Evolutionary conservation across 2,888 invertebrate genomes (phyloP).

Genomic region (Stenodera caucasica): DNA sequence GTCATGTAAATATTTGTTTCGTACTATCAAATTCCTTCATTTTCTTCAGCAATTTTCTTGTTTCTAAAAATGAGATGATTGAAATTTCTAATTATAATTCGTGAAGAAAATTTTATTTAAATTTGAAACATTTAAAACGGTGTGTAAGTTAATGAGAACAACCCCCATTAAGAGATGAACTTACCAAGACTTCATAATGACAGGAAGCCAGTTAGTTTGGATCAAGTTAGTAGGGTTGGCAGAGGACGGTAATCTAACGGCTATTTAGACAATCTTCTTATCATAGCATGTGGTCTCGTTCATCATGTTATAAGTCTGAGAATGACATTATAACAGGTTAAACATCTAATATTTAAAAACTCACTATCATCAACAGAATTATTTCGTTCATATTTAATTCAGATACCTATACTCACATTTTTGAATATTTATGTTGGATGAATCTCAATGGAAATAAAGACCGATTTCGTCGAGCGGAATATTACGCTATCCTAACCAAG

Average conservation of each 20-base stretch:
- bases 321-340: slow-evolving; percentile 41
- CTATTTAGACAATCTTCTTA: slow-evolving; percentile 34
- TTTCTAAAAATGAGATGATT: neutral
- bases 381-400: neutral
- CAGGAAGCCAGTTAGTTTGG: slow-evolving; percentile 31
- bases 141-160: neutral
- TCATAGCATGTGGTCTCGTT: slow-evolving; percentile 34
- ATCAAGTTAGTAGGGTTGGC: slow-evolving; percentile 25
- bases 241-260: slow-evolving; percentile 30
- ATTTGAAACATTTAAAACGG: neutral
- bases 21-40: neutral
- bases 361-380: too few species aligned
- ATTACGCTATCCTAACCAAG: neutral
- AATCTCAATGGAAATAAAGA: slow-evolving; percentile 2
- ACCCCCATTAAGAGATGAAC: slow-evolving; percentile 20
- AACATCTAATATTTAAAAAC: too few species aligned
- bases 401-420: neutral
- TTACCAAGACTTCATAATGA: slow-evolving; percentile 28
- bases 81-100: neutral
- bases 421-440: slow-evolving; percentile 6
- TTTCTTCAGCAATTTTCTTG: neutral
- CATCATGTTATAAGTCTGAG: slow-evolving; percentile 39
- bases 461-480: slow-evolving; percentile 4
- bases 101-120: neutral
- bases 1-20: neutral